A percentile compares a stretch with the other conserved stretches of the same genome.
Evolutionary conservation across 2,797 vertebrate species (phyloP).

Genomic region (Eleutherodactylus coqui): DNA sequence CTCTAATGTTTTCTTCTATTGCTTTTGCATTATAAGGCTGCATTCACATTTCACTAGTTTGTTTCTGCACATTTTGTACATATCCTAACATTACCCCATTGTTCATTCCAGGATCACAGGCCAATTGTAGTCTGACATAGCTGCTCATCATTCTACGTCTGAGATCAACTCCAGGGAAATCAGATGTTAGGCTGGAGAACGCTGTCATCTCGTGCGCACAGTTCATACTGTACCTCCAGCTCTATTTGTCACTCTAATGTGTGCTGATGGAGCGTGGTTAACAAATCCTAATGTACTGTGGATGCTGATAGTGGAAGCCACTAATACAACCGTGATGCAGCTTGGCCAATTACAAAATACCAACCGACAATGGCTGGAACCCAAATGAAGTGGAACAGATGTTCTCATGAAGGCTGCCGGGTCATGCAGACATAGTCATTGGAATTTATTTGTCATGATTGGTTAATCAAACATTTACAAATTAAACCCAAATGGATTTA

Average conservation of each 20-base stretch:
- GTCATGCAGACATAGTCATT: conserved; percentile 8
- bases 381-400: conserved; percentile 18
- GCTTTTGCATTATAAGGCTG: conserved; percentile 9
- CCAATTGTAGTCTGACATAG: conserved; percentile 18
- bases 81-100: conserved; percentile 46
- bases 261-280: conserved; percentile 18
- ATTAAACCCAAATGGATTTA: conserved; percentile 5
- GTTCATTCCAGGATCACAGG: background rate
- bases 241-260: background rate
- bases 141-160: background rate
- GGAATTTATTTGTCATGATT: conserved; percentile 1
- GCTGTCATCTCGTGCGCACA: background rate
- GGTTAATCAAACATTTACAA: conserved; percentile 8
- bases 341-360: background rate
- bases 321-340: background rate
- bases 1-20: conserved; percentile 9
- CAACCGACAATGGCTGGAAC: background rate
- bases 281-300: conserved; percentile 18
- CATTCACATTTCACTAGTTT: conserved; percentile 25
- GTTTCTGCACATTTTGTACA: conserved; percentile 36
- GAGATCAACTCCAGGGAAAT: conserved; percentile 35
- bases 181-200: conserved; percentile 5
- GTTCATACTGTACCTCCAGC: background rate
- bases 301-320: background rate
- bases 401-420: background rate